Conservation (phyloP, 2,113 vertebrate genomes). For the Neotoma lepida region DNA sequence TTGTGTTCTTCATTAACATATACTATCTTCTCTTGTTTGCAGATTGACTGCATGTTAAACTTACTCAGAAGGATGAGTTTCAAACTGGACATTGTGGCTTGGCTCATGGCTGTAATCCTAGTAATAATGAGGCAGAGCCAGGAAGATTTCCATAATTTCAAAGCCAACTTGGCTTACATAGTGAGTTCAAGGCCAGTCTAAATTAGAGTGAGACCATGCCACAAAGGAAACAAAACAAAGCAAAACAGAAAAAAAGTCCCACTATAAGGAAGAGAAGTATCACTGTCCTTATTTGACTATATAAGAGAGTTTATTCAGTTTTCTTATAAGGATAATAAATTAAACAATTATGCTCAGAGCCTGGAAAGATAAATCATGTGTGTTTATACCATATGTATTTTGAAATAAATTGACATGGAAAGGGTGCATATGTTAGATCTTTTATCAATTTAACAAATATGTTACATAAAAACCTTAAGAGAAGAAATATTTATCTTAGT, state of each 20-base stretch:
- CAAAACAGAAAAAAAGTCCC: not conserved
- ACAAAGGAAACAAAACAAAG: not conserved
- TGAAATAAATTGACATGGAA: not conserved
- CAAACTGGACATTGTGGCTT: not conserved
- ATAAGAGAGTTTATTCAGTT: conserved; percentile 33
- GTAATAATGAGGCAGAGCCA: not conserved
- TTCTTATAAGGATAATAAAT: not conserved
- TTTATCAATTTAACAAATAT: not conserved
- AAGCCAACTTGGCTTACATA: too few species aligned
- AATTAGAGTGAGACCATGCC: not conserved
- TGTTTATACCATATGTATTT: not conserved
- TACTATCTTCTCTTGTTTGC: not conserved
- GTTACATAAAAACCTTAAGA: not conserved
- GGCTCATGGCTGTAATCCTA: not conserved
- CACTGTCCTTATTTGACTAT: not conserved
- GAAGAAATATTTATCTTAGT: not conserved
- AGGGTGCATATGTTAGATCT: not conserved
- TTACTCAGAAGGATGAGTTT: not conserved
- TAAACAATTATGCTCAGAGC: not conserved
- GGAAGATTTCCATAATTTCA: not conserved
- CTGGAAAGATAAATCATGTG: not conserved
- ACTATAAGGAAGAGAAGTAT: not conserved
- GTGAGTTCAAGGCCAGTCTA: not conserved
- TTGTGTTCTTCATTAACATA: not conserved
- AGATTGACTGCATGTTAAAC: not conserved